These are phyloP conservation scores for Colistium nudipinnis DNA, from an alignment of 2,113 vertebrate species.

Conservation along the genomic window DNA sequence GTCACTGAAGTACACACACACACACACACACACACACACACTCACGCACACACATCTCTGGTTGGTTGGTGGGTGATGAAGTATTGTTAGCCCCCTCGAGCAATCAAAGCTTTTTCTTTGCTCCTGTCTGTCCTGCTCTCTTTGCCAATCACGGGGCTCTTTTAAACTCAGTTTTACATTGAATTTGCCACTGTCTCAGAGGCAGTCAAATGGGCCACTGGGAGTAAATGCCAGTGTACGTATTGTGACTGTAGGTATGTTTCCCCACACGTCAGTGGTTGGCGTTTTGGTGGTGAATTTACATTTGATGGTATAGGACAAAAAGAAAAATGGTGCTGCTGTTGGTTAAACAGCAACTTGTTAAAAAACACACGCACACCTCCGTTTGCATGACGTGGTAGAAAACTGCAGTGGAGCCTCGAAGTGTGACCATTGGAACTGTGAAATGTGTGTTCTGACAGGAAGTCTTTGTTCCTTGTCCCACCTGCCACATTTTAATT, in stretches of 20 bases:
- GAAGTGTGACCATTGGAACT: neutral
- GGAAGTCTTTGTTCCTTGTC: neutral
- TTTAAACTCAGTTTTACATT: conserved; percentile 18
- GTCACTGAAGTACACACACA: conserved; percentile 22
- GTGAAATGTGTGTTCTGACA: neutral
- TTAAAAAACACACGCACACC: neutral
- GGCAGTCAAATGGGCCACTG: neutral
- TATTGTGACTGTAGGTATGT: conserved; percentile 9
- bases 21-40: conserved; percentile 12
- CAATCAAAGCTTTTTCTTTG: neutral
- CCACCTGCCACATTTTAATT: neutral
- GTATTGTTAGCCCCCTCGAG: conserved; percentile 24
- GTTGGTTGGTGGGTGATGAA: conserved; percentile 43
- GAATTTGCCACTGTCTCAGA: conserved; percentile 23
- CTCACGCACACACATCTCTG: conserved; percentile 7
- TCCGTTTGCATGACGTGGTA: neutral
- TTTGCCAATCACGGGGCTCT: conserved; percentile 14
- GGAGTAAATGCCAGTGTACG: conserved; percentile 15
- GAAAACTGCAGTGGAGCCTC: neutral
- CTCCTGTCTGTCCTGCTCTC: neutral
- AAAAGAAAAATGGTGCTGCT: neutral
- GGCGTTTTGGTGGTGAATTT: too few relatives aligned
- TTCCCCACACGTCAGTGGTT: too few relatives aligned
- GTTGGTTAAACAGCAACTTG: neutral
- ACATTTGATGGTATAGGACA: neutral